Evolutionary conservation across 92 coral and sea anemone genomes (phyloP).

Genomic region (Parazoanthus darwini): DNA sequence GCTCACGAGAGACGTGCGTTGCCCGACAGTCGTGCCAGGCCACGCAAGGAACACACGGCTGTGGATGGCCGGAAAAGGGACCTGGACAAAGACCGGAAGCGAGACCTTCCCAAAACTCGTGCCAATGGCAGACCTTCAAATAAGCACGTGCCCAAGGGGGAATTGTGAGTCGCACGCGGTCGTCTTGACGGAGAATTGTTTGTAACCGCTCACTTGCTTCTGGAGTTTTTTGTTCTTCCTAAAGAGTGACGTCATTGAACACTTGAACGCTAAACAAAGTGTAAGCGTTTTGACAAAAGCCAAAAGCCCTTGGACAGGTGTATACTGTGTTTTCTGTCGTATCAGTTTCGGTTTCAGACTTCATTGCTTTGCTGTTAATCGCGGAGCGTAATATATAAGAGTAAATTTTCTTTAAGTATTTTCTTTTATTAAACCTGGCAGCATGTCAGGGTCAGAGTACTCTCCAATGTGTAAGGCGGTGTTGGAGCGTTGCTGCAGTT

Average conservation of each 20-base stretch:
- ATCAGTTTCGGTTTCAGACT: no score
- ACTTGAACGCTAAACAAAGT: background rate
- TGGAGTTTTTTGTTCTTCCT: background rate
- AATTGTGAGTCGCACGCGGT: background rate
- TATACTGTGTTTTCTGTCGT: no score
- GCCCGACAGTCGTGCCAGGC: conserved; percentile 8
- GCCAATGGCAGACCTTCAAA: conserved; percentile 35
- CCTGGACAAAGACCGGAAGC: background rate
- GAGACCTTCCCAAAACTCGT: conserved; percentile 28
- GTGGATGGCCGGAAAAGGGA: conserved; percentile 13
- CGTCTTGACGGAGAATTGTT: background rate
- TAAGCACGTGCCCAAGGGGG: conserved; percentile 25
- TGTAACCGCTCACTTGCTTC: background rate
- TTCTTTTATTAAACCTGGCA: background rate
- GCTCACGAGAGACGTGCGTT: conserved; percentile 14
- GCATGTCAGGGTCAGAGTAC: background rate
- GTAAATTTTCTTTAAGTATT: no score
- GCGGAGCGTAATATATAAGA: no score
- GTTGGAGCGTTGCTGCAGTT: background rate
- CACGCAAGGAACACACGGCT: background rate
- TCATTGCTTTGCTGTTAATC: no score
- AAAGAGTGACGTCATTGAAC: background rate
- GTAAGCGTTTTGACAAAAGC: no score
- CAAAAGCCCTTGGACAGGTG: background rate
- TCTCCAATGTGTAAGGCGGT: background rate